A percentile compares a stretch with the other conserved stretches of the same genome.
These are phyloP conservation scores for Bovichtus diacanthus DNA, from an alignment of 2,797 vertebrate species.

Conservation along the genomic window DNA sequence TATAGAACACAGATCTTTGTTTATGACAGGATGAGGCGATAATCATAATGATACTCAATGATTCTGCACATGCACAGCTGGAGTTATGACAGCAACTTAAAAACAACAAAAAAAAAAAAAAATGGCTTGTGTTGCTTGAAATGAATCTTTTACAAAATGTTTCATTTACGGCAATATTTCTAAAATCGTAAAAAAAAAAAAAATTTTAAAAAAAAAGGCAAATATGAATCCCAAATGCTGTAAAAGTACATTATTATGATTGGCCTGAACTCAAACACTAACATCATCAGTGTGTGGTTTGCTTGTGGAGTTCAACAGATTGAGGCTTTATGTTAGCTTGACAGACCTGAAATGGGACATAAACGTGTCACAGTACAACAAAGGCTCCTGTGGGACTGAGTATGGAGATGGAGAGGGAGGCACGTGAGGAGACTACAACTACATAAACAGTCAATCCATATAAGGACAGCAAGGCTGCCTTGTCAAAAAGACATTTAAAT, in stretches of 20 bases:
- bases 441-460: not conserved
- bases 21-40: constrained; percentile 82
- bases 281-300: constrained; percentile 34
- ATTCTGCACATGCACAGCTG: constrained; percentile 72
- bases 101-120: constrained; percentile 63
- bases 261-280: constrained; percentile 15
- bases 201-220: not conserved
- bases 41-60: constrained; percentile 76
- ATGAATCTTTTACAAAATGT: constrained; percentile 33
- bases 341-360: constrained; percentile 70
- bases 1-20: constrained; percentile 65
- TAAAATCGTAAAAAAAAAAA: not conserved
- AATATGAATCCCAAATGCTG: not conserved
- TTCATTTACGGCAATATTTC: not conserved
- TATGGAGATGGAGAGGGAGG: constrained; percentile 66
- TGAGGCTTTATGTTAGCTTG: constrained; percentile 49
- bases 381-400: constrained; percentile 74
- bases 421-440: constrained; percentile 44
- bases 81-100: constrained; percentile 63
- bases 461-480: constrained; percentile 21
- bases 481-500: not conserved
- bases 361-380: constrained; percentile 74
- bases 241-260: constrained; percentile 4
- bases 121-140: constrained; percentile 57
- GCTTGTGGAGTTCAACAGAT: constrained; percentile 57